phyloP scores from a whole-genome alignment of 2,113 vertebrate species.

The Proterorhinus semilunaris region DNA sequence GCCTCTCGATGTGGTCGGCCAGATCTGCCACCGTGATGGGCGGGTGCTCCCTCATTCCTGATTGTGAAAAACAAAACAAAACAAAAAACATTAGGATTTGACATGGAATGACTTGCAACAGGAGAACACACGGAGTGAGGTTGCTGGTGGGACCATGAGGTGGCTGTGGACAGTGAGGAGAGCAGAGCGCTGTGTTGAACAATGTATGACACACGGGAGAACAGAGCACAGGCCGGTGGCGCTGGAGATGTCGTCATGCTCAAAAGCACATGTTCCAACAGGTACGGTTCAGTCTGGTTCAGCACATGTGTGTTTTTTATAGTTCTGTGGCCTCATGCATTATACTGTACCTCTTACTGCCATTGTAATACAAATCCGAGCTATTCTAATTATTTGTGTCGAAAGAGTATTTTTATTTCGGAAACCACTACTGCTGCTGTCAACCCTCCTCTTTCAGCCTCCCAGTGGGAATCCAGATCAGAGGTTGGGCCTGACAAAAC shows the following conservation, averaged over 20 bases:
- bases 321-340: background rate
- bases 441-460: background rate
- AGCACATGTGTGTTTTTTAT: background rate
- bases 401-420: background rate
- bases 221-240: conserved; percentile 47
- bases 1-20: conserved; percentile 88
- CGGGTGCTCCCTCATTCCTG: conserved; percentile 90
- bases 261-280: conserved; percentile 12
- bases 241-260: conserved; percentile 71
- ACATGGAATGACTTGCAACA: conserved; percentile 38
- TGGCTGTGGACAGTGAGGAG: conserved; percentile 60
- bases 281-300: background rate
- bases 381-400: no score
- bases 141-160: conserved; percentile 67
- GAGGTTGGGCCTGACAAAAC: background rate
- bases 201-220: conserved; percentile 52
- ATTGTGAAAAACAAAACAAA: conserved; percentile 22
- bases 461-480: background rate
- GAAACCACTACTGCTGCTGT: background rate
- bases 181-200: conserved; percentile 54
- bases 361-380: no score
- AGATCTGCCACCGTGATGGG: conserved; percentile 85
- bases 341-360: no score
- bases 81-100: conserved; percentile 26
- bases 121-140: conserved; percentile 63